phyloP scores from a whole-genome alignment of 2,888 invertebrate genomes.

The Melanostoma mellinum region DNA sequence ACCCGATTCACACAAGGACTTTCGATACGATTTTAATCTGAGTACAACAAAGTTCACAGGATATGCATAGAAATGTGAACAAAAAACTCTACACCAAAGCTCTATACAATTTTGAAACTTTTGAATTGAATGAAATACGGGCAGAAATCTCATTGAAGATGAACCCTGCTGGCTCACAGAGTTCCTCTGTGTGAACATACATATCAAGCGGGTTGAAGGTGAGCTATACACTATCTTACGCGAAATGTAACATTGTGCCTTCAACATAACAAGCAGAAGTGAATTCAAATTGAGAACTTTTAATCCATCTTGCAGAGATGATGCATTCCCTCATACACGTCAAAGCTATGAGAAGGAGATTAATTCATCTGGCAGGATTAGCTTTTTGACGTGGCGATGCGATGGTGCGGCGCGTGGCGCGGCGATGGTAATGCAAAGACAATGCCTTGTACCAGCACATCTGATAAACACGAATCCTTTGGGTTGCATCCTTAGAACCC shows the following conservation, averaged over 20 bases:
- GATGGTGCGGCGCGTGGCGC: not conserved
- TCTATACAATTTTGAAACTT: slow-evolving; percentile 19
- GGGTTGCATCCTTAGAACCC: slow-evolving; percentile 17
- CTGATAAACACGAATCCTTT: not conserved
- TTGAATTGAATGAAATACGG: slow-evolving; percentile 33
- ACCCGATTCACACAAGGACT: not conserved
- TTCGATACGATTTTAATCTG: slow-evolving; percentile 19
- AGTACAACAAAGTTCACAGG: slow-evolving; percentile 3
- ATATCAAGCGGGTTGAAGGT: not conserved
- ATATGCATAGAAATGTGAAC: not conserved
- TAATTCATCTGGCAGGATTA: slow-evolving; percentile 44
- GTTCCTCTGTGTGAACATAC: not conserved
- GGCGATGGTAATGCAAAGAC: not conserved
- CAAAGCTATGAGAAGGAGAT: slow-evolving; percentile 12
- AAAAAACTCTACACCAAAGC: not conserved
- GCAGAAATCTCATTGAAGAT: not conserved
- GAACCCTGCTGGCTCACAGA: slow-evolving; percentile 11
- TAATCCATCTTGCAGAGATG: slow-evolving; percentile 35
- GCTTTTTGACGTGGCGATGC: not conserved
- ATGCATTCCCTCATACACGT: slow-evolving; percentile 27
- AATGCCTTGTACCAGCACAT: not conserved
- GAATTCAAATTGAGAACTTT: slow-evolving; percentile 43
- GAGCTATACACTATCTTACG: slow-evolving; percentile 28
- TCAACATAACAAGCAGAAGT: slow-evolving; percentile 12
- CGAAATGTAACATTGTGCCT: slow-evolving; percentile 16